Evolutionary conservation across 2,113 vertebrate species (phyloP).

Genomic region (Phoxinus phoxinus): DNA sequence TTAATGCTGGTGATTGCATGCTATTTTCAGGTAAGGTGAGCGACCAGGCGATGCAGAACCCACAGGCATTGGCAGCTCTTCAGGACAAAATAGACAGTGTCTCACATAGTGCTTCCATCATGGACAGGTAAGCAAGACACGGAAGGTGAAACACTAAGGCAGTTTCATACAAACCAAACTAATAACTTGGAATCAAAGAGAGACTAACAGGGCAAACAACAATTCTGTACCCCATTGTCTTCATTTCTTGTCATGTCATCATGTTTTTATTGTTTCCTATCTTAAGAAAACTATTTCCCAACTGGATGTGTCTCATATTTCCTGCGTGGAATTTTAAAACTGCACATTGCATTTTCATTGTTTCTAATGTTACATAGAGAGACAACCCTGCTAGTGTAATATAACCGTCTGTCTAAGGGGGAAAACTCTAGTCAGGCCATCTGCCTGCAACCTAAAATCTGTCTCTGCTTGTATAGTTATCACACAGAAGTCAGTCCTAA

Average conservation of each 20-base stretch:
- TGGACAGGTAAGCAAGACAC: constrained; percentile 58
- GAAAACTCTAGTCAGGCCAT: constrained; percentile 14
- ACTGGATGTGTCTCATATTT: constrained; percentile 9
- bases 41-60: constrained; percentile 62
- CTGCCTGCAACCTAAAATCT: constrained; percentile 16
- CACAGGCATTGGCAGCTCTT: constrained; percentile 60
- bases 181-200: not conserved
- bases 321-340: constrained; percentile 19
- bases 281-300: not conserved
- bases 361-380: constrained; percentile 3
- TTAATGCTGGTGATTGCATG: constrained; percentile 5
- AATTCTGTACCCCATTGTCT: not conserved
- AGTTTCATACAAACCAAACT: constrained; percentile 8
- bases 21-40: constrained; percentile 57
- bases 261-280: constrained; percentile 4
- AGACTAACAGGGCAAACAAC: not conserved
- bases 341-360: constrained; percentile 1
- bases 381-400: not conserved
- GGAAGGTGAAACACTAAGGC: not conserved
- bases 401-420: not conserved
- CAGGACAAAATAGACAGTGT: constrained; percentile 62
- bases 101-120: constrained; percentile 59
- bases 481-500: not conserved
- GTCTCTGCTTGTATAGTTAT: not conserved
- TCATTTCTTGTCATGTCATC: not conserved